Percentiles rank a stretch among this genome's conserved stretches.
phyloP scores from a whole-genome alignment of 2,797 vertebrate species.

The Sebastes trivittatus region DNA sequence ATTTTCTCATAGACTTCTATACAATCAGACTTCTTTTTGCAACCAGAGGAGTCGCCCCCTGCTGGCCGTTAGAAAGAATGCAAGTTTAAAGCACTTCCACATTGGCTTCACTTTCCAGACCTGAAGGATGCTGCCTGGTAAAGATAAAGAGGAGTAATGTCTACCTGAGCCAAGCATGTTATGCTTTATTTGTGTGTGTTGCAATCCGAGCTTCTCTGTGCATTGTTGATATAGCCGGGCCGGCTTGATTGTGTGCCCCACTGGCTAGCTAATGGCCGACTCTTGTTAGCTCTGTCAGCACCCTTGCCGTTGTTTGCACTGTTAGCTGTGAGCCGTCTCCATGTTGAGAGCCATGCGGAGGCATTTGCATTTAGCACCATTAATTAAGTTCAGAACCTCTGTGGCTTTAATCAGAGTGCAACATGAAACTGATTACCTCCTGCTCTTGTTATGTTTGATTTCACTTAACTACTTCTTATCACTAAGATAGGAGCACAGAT shows the following conservation, averaged over 20 bases:
- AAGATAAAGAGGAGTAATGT: not conserved
- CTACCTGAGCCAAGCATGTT: not conserved
- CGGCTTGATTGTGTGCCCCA: not conserved
- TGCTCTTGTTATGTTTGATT: not conserved
- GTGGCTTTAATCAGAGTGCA: not conserved
- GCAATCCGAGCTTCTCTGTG: not conserved
- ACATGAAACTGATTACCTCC: not conserved
- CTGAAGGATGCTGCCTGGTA: no score
- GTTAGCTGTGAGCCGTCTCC: not conserved
- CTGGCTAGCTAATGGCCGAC: no score
- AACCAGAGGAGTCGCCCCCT: no score
- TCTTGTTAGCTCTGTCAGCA: not conserved
- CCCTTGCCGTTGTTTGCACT: not conserved
- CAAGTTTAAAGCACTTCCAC: accelerated
- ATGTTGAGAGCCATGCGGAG: not conserved
- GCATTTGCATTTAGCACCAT: not conserved
- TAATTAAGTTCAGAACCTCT: not conserved
- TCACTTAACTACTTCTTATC: not conserved
- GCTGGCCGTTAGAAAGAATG: no score
- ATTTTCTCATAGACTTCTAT: no score
- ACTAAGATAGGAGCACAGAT: not conserved
- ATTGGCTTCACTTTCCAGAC: no score
- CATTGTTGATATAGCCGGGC: not conserved
- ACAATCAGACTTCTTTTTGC: accelerated
- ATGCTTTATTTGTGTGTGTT: not conserved